Evolutionary conservation across 2,113 vertebrate species (phyloP), one percentile per base, ranked within the genome.

Genomic region (Numida meleagris): DNA sequence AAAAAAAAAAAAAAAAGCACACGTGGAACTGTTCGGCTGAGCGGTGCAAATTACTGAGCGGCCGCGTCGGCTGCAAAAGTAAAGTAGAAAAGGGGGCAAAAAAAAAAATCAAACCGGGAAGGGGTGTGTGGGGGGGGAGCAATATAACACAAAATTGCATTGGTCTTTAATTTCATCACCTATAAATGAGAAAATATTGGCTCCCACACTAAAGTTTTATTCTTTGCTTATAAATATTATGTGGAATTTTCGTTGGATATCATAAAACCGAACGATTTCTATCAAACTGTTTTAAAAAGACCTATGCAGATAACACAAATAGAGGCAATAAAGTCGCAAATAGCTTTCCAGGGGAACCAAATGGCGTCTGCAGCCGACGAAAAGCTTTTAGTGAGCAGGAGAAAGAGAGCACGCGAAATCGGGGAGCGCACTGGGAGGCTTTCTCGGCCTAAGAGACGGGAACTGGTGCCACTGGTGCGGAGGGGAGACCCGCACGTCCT

Each of bases 261-360:
- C 98, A 81, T 98, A 98, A 98, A 98, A 96, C 50, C 5, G 85
- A 97, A 97, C 96, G 93, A 97, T 97, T 98, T 98, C 97, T 95
- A 96, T 97, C 98, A 98, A 97, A 97, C 95, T 96, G 79, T 88
- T 97, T 96, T 96, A 94, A 96, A 96, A 96, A 97, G 97, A 96
- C 94, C 97, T 96, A 98, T 97, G 97, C 97, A 97, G 97, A 97
- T 97, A 97, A 98, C 98, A 98, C 98, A 97, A 97, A 97, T 97
- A 97, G 97, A 97, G 97, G 98, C 97, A 96, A 95, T 98, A 98
- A 98, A 98, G 96, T 84, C 72, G 90, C 86, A 55, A 97, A 92
- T 89, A 90, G 89, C 96, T 98, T 98, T 97, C 95, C 96, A 36
- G 57, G 97, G 97, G 95, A 95, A 96, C 96, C 97, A 97, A 97